These are phyloP conservation scores for Celastrina argiolus DNA, from an alignment of 2,888 invertebrate species.

Conservation along the genomic window DNA sequence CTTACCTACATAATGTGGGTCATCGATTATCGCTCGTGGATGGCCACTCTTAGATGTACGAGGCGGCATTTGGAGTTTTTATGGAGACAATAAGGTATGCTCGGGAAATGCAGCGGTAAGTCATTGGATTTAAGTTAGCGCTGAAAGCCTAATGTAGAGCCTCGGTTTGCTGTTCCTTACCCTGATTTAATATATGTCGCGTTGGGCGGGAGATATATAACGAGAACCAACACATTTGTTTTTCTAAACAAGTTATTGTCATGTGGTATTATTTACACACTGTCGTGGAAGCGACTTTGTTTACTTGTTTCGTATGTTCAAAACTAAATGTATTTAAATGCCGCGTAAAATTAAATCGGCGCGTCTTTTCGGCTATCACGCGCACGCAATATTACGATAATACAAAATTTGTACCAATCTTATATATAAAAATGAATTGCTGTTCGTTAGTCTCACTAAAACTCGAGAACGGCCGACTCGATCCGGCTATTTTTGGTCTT, in stretches of 20 bases:
- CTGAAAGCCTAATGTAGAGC: conserved; percentile 7
- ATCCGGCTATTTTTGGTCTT: no score
- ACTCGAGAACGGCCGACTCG: no score
- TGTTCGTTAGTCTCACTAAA: no score
- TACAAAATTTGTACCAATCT: no score
- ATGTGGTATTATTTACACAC: background rate
- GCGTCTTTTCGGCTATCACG: no score
- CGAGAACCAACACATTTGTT: conserved; percentile 8
- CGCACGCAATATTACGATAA: no score
- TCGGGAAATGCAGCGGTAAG: conserved; percentile 9
- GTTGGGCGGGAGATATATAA: conserved; percentile 16
- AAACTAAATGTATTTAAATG: background rate
- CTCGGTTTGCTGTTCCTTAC: conserved; percentile 6
- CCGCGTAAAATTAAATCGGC: no score
- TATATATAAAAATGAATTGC: no score
- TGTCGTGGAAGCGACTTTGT: background rate
- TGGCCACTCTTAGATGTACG: no score
- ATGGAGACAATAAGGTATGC: conserved; percentile 8
- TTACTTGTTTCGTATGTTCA: background rate
- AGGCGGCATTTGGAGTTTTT: conserved; percentile 1
- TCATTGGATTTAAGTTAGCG: background rate
- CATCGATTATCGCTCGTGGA: no score
- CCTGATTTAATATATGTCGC: conserved; percentile 17
- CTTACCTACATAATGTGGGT: no score
- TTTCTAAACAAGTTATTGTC: conserved; percentile 17